Evolutionary conservation across 2,113 vertebrate species (phyloP), one percentile per base, ranked within the genome.

Genomic region (Phainopepla nitens): DNA sequence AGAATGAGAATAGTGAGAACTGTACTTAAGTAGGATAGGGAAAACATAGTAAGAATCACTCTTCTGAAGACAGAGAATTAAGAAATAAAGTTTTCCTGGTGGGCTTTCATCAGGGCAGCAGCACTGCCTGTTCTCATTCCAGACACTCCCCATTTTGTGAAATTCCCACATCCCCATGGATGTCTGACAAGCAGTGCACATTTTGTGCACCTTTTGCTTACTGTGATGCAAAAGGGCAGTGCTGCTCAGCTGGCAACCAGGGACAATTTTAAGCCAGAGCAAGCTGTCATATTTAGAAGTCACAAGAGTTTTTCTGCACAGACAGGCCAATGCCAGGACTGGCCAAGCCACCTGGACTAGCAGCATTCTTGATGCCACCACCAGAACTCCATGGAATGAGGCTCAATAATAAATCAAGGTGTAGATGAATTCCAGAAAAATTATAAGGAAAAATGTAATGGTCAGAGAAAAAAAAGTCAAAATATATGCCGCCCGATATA

Each of bases 201-300:
- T 84, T 49, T 79, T 72, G 20, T 65, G 12, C 15, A 56, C 3
- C 6, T 49, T 41, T 60, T 41, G 29, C 15, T 94, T 9, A 51
- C 39, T 0, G 0, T 51, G 19, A 56, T 3, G 3, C 1, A 1
- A 54, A 62, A 84, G 8, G 15, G 15, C 21, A 54, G 13, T 23
- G 10, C 47, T 75, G n/a, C 36, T 75, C 29, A 53, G 13, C n/a
- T 68, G 89, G 10, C 35, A 70, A 11, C 15, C 21, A 53, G 13
- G 7, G 10, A 9, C 28, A 75, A 8, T 56, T 90, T 73, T 60
- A 90, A 82, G 9, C 15, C 57, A 44, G 41, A 49, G 29, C 15
- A 80, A 83, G 13, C 1, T 78, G 5, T 45, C 5, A 1, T 49
- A 21, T 42, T 85, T 69, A 79, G 36, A 82, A 90, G 11, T 24